Evolutionary conservation across 2,888 invertebrate genomes (phyloP).

Genomic region (Carpatolechia fugitivella): DNA sequence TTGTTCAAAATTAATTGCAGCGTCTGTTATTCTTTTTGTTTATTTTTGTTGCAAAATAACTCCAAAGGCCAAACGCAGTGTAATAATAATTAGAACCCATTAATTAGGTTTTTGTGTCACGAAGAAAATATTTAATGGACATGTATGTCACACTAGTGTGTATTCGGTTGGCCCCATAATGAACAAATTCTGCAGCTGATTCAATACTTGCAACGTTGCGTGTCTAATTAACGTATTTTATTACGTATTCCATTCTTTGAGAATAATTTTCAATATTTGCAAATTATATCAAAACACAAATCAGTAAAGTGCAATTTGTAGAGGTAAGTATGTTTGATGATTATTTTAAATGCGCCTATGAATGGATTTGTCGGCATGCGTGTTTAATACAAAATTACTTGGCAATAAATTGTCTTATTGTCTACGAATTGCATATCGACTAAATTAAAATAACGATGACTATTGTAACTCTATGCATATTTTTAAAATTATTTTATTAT

Average conservation of each 20-base stretch:
- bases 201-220: neutral
- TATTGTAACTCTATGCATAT: too few species aligned
- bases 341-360: neutral
- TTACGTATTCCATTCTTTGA: too few species aligned
- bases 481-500: neutral
- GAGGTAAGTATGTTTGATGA: neutral
- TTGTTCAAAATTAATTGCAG: too few species aligned
- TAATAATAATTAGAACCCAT: too few species aligned
- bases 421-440: slow-evolving; percentile 6
- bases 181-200: neutral
- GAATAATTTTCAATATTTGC: neutral
- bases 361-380: slow-evolving; percentile 16
- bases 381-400: slow-evolving; percentile 17
- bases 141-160: too few species aligned
- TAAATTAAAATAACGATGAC: neutral
- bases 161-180: too few species aligned
- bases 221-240: neutral
- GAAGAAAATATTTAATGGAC: too few species aligned
- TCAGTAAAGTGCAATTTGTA: neutral
- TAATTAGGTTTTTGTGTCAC: too few species aligned
- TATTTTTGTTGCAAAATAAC: too few species aligned
- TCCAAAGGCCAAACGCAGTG: too few species aligned
- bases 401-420: slow-evolving; percentile 20
- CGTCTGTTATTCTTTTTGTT: too few species aligned
- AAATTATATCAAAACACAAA: too few species aligned